Evolutionary conservation across 2,113 vertebrate genomes (phyloP).

Genomic region (Eolophus roseicapilla): DNA sequence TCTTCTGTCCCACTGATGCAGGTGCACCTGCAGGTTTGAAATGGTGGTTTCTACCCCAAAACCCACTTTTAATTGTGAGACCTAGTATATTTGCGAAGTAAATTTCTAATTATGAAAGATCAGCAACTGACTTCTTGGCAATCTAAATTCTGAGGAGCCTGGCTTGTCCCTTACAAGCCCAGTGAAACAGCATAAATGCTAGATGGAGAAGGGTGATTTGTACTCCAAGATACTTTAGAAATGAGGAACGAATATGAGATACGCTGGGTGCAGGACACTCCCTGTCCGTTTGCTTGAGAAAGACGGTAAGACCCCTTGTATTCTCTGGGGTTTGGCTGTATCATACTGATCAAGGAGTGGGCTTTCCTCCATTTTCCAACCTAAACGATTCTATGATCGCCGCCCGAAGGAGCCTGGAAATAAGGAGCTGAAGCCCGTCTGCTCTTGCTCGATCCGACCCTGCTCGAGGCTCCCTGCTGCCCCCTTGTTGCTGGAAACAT

Average conservation of each 20-base stretch:
- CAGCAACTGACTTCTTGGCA: neutral
- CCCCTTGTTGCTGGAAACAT: constrained; percentile 52
- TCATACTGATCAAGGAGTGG: neutral
- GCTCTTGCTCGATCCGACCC: neutral
- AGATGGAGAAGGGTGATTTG: neutral
- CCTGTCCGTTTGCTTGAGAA: neutral
- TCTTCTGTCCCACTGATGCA: neutral
- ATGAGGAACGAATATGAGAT: neutral
- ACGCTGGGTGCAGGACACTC: neutral
- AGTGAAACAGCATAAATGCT: neutral
- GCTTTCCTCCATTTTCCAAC: neutral
- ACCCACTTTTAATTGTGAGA: neutral
- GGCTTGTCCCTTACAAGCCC: neutral
- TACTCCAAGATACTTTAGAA: neutral
- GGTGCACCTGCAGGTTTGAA: neutral
- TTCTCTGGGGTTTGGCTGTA: neutral
- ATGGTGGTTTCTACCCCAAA: neutral
- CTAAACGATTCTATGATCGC: neutral
- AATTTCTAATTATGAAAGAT: neutral
- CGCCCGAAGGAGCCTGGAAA: neutral
- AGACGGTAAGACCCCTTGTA: neutral
- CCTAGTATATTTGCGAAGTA: neutral
- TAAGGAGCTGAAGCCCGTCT: neutral
- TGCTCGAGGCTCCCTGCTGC: constrained; percentile 61
- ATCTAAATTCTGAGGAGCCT: neutral